Base-by-base conservation (phyloP, 2,797 vertebrate genomes). In the Brachymystax lenok region DNA sequence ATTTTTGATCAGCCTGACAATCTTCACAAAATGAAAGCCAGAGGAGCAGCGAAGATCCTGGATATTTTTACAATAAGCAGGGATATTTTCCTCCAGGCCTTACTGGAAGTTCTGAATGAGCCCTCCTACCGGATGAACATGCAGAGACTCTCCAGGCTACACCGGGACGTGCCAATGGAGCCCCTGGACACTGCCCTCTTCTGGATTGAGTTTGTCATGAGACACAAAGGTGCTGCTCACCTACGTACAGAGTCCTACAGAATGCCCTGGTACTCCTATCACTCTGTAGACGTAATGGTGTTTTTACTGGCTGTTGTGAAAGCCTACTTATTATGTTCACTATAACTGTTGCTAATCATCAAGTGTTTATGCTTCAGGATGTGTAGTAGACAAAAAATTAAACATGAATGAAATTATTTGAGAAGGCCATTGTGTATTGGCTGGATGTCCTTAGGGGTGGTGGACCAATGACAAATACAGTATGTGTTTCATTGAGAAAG, bases 121-220 rank as follows among this genome's bases (percentile, higher is more conserved):
- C 90, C 91, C 0, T 92, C 92, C 21, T 93, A 94, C 79, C 85
- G 76, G 74, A 76, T 24, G 16, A 91, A 90, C 83, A 94, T 94
- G 90, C 86, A 92, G 86, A 88, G 69, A 64, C 89, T 94, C 72
- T 94, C 92, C 75, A 76, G 51, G 46, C 85, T 93, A 52, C 89
- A 92, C 79, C 87, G 84, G 74, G 91, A 93, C 82, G 76, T 82
- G 0, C 90, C 90, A 0, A 46, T 92, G 5, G 77, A 0, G 1
- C 82, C 90, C 0, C 24, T 93, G n/a, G 87, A 93, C 33, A 85
- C 0, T 2, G 88, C 92, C 75, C 1, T 92, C 85, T 93, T 90
- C 92, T 93, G 91, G 93, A 90, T 91, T n/a, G 91, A 94, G 85
- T 94, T 93, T 78, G 91, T 94, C 10, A 92, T 93, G 80, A 91